A percentile compares a stretch with the other conserved stretches of the same genome.
These are phyloP conservation scores for Oxystoma pomonae DNA, from an alignment of 2,888 invertebrate genomes.

Conservation along the genomic window DNA sequence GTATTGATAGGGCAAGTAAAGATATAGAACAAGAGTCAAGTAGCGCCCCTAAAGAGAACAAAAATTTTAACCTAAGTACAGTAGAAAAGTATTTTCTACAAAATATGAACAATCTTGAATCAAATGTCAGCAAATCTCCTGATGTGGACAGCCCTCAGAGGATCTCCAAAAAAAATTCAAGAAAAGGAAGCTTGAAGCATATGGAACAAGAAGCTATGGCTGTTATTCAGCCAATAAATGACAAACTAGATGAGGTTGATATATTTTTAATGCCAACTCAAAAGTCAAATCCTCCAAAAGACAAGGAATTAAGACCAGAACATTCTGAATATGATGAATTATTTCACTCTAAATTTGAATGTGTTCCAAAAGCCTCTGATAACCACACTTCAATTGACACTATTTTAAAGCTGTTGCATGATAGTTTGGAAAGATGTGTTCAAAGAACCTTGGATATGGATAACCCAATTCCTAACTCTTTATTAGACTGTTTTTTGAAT, in stretches of 20 bases:
- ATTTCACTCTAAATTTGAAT: background rate
- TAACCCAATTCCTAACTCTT: background rate
- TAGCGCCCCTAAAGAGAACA: background rate
- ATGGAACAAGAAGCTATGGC: background rate
- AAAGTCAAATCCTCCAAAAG: background rate
- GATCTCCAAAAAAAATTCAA: background rate
- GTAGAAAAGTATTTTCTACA: conserved; percentile 11
- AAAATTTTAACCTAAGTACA: conserved; percentile 7
- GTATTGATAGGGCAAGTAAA: background rate
- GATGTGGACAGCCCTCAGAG: background rate
- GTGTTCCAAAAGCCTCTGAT: background rate
- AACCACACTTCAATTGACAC: background rate
- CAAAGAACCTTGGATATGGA: conserved; percentile 3
- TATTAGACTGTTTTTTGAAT: conserved; percentile 15
- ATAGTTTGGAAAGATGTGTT: conserved; percentile 10
- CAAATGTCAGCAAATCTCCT: background rate
- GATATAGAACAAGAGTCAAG: background rate
- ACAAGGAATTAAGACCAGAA: background rate
- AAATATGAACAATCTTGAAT: conserved; percentile 3
- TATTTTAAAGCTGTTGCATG: background rate
- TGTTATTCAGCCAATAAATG: background rate
- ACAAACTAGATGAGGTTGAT: background rate
- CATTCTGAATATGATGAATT: background rate
- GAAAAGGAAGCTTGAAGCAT: background rate
- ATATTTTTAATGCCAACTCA: background rate